Base-by-base conservation (phyloP, 2,888 invertebrate species). In the Cabera pusaria region DNA sequence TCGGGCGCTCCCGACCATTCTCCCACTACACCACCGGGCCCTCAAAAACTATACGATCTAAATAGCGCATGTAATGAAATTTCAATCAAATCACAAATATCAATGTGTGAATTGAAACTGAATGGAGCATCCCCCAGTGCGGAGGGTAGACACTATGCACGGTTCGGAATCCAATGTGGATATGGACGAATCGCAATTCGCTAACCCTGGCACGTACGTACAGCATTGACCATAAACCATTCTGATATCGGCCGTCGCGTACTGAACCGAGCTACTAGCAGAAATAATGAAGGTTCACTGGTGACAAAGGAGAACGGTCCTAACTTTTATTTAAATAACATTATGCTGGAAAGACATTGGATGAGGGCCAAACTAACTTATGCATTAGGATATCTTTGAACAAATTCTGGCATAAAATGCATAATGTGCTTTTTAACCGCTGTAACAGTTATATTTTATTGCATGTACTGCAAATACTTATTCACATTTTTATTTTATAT, bases 141-240 rank as follows among this genome's bases (percentile, higher is more conserved):
- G 7, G 14, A 24, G 11, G 8, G 22, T 19, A 10, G 27, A 21
- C 5, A 24, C 14, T 7, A 23, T 11, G 12, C 25, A 19, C 3
- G 8, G 23, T 27, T 6, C 3, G 1, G 20, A 27, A 40, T 39
- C 24, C 31, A 26, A 38, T 19, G 26, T 46, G 36, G 52, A 54
- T 55, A 56, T 41, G 44, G 45, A 50, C 49, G 45, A 44, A 47
- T 52, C 42, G 56, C 55, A 56, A 70, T 72, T 70, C 53, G 44
- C 57, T 49, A 65, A 52, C 52, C 68, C 52, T 34, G 54, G 61
- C 81, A 81, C 79, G 79, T 76, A 61, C 62, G 59, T 49, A 62
- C 51, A 64, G 64, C 72, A 71, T 66, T 60, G 69, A 64, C 66
- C 62, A 79, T 82, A 80, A 82, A 82, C 69, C 70, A 82, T 74